Conservation (phyloP, 2,113 vertebrate species). For the Cynocephalus volans region DNA sequence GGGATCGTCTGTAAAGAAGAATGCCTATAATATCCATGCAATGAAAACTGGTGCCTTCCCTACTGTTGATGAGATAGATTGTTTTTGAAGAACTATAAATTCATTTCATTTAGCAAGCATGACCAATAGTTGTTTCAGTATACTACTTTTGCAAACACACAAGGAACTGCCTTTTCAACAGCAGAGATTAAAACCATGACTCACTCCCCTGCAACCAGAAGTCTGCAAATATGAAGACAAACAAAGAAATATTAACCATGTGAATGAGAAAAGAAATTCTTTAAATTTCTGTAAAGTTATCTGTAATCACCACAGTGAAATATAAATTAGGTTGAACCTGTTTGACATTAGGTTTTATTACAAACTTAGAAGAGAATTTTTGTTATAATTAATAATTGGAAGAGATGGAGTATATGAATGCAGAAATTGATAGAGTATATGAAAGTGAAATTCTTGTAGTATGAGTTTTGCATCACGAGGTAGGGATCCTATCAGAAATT, state of each 20-base stretch:
- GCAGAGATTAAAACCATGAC: not conserved
- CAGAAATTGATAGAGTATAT: too few relatives aligned
- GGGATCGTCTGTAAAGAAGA: not conserved
- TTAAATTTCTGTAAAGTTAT: not conserved
- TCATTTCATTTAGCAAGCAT: not conserved
- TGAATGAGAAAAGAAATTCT: constrained; percentile 6
- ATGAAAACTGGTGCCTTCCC: not conserved
- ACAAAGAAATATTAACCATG: not conserved
- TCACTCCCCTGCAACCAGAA: not conserved
- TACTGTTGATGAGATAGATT: not conserved
- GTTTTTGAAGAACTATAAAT: not conserved
- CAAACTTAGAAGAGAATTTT: not conserved
- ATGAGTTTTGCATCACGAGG: constrained; percentile 48
- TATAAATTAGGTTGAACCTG: not conserved
- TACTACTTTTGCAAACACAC: not conserved
- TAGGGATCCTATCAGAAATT: not conserved
- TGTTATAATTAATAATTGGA: not conserved
- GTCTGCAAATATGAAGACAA: not conserved
- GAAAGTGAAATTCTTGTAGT: not conserved
- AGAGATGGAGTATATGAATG: too few relatives aligned
- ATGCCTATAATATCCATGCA: not conserved
- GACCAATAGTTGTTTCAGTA: not conserved
- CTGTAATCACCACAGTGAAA: not conserved
- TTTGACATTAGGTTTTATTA: not conserved
- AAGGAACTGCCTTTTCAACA: not conserved